These are phyloP conservation scores for Eupithecia subumbrata DNA, from an alignment of 2,888 invertebrate species.

Conservation along the genomic window DNA sequence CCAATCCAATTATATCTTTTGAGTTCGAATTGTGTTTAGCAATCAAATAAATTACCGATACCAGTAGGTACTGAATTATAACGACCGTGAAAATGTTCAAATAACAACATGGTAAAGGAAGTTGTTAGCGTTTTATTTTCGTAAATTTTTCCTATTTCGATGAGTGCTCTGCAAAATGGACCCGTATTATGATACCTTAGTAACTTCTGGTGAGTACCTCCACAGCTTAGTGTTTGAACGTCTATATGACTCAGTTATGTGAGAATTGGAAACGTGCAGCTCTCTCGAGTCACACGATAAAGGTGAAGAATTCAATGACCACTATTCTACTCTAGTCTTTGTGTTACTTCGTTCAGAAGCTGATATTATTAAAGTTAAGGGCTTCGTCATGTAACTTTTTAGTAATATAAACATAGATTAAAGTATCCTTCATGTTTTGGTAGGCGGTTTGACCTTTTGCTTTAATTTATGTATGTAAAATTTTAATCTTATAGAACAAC, in stretches of 20 bases:
- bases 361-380: neutral
- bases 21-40: neutral
- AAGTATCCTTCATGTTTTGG: neutral
- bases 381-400: neutral
- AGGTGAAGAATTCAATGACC: conserved; percentile 10
- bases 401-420: neutral
- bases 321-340: neutral
- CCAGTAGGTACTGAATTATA: neutral
- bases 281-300: conserved; percentile 13
- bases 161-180: conserved; percentile 1
- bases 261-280: conserved; percentile 29
- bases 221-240: neutral
- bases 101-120: neutral
- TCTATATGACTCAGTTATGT: conserved; percentile 13
- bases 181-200: conserved; percentile 4
- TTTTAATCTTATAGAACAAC: neutral
- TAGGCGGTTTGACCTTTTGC: neutral
- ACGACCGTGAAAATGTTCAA: neutral
- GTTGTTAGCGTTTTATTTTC: neutral
- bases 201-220: neutral
- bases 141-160: neutral
- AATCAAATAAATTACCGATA: neutral
- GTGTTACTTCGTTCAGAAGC: neutral
- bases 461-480: neutral
- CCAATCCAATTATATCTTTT: neutral